A percentile compares a stretch with the other conserved stretches of the same genome.
phyloP scores from a whole-genome alignment of 30 jellyfish, hydroid and myxozoan genomes.

The Nemopilema nomurai region DNA sequence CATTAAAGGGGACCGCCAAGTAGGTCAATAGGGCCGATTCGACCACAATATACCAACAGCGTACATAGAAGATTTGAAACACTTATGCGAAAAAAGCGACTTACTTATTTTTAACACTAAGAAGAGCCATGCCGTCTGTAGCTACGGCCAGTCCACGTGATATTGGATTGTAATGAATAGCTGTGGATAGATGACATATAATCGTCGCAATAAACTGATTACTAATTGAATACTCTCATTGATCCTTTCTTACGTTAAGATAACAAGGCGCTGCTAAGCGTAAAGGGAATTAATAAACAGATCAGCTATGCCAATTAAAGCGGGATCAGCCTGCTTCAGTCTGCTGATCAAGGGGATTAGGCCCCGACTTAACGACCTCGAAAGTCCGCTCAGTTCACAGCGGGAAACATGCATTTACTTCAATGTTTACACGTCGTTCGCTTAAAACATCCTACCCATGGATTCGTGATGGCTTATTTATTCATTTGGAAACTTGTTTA shows the following conservation, averaged over 20 bases:
- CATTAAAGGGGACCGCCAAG: slow-evolving; percentile 48
- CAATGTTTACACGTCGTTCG: slow-evolving; percentile 22
- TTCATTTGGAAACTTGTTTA: slow-evolving; percentile 21
- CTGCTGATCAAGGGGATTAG: slow-evolving; percentile 31
- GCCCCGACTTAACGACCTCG: slow-evolving; percentile 24
- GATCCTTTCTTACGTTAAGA: slow-evolving; percentile 41
- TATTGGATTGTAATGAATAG: slow-evolving; percentile 96
- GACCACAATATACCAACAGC: slow-evolving; percentile 56
- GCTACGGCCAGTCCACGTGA: slow-evolving; percentile 97
- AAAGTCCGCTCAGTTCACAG: slow-evolving; percentile 16
- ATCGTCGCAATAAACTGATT: slow-evolving; percentile 22
- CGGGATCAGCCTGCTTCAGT: slow-evolving; percentile 20
- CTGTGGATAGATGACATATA: slow-evolving; percentile 43
- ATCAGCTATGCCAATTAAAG: slow-evolving; percentile 40
- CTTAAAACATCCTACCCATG: slow-evolving; percentile 3
- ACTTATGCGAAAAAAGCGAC: slow-evolving; percentile 36
- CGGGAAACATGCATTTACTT: slow-evolving; percentile 28
- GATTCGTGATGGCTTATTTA: slow-evolving; percentile 8
- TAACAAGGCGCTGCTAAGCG: slow-evolving; percentile 66
- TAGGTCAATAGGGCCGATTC: slow-evolving; percentile 29
- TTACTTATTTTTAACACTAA: slow-evolving; percentile 88
- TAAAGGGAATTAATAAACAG: slow-evolving; percentile 49
- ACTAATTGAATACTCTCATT: slow-evolving; percentile 35
- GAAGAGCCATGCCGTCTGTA: slow-evolving; percentile 90
- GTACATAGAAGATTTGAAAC: slow-evolving; percentile 27